Evolutionary conservation across 1,140 invertebrate species (phyloP).

Genomic region (Calliopsis andreniformis): DNA sequence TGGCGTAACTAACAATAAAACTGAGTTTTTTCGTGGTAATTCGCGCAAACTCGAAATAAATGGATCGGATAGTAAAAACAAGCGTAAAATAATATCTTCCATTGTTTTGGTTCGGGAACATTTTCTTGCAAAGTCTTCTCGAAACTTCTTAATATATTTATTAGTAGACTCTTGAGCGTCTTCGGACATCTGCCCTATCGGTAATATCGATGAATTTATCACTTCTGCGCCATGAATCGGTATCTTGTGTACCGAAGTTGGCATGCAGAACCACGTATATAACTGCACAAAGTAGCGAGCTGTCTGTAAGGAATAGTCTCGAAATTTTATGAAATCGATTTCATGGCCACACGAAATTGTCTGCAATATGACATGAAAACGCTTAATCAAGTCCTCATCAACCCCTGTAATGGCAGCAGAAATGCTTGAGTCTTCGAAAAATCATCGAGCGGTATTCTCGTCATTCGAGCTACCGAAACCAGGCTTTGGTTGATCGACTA

Average conservation of each 20-base stretch:
- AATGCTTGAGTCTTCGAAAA: constrained; percentile 67
- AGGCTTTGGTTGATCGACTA: constrained; percentile 12
- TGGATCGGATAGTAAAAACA: too few relatives aligned
- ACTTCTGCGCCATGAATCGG: constrained; percentile 30
- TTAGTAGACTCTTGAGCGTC: constrained; percentile 11
- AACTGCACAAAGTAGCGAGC: constrained; percentile 18
- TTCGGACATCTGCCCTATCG: constrained; percentile 21
- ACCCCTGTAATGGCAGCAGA: constrained; percentile 66
- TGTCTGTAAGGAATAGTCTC: constrained; percentile 14
- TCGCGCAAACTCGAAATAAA: too few relatives aligned
- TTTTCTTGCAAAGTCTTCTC: constrained; percentile 20
- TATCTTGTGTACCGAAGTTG: constrained; percentile 31
- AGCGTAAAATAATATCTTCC: too few relatives aligned
- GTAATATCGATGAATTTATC: constrained; percentile 17
- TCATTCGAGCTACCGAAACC: constrained; percentile 37
- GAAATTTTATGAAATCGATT: constrained; percentile 19
- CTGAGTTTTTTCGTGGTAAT: too few relatives aligned
- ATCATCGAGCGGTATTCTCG: constrained; percentile 72
- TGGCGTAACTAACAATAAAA: too few relatives aligned
- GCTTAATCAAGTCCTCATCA: constrained; percentile 46
- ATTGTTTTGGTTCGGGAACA: neutral
- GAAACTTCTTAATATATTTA: constrained; percentile 21
- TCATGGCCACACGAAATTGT: constrained; percentile 8
- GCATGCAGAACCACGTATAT: constrained; percentile 39
- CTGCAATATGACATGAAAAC: constrained; percentile 27